phyloP scores from a whole-genome alignment of 2,888 invertebrate genomes.

The Amphipyra berbera region DNA sequence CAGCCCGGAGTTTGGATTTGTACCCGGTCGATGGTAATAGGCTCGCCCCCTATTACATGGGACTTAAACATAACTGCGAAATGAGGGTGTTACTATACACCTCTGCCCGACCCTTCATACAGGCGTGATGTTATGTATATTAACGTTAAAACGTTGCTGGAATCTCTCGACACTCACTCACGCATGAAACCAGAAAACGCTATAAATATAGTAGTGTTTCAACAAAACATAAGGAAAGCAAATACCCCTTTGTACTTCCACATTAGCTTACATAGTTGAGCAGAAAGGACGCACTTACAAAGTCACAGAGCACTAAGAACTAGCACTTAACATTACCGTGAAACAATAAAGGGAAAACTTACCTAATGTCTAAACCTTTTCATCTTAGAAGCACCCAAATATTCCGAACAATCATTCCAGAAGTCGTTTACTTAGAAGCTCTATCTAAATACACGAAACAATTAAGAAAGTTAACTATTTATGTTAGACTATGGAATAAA shows the following conservation, averaged over 20 bases:
- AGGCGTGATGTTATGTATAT: no score
- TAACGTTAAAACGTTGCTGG: no score
- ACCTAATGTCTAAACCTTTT: slow-evolving; percentile 18
- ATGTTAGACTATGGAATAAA: slow-evolving; percentile 26
- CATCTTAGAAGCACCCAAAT: slow-evolving; percentile 23
- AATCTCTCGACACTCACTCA: no score
- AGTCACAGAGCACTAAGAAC: slow-evolving; percentile 27
- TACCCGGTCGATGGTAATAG: no score
- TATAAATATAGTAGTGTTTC: no score
- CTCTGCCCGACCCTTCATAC: no score
- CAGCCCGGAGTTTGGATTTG: no score
- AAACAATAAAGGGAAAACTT: slow-evolving; percentile 28
- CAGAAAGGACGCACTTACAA: slow-evolving; percentile 20
- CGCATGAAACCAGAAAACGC: no score
- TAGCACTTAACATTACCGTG: slow-evolving; percentile 40
- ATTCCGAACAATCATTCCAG: slow-evolving; percentile 41
- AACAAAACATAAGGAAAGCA: no score
- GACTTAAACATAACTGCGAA: no score
- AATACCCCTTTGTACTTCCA: not conserved
- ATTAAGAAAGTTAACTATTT: slow-evolving; percentile 42
- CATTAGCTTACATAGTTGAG: slow-evolving; percentile 13
- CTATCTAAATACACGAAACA: slow-evolving; percentile 34
- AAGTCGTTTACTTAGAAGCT: slow-evolving; percentile 36
- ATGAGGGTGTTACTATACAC: no score
- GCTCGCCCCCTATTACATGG: no score